phyloP scores from a whole-genome alignment of 2,113 vertebrate species.

The Vicugna pacos region DNA sequence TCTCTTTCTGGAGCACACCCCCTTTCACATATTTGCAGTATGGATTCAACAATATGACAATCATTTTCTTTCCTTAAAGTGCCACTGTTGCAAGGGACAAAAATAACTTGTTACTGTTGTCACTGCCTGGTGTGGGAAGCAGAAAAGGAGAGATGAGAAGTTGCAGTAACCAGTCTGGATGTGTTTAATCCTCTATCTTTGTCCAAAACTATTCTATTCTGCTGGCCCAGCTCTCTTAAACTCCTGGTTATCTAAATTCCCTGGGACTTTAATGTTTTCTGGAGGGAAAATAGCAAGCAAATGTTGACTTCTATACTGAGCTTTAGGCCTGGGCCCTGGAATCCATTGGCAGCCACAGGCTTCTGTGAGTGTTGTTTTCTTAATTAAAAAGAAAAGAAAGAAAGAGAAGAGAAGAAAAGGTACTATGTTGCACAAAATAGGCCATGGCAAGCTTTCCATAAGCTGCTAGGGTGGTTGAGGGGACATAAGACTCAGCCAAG shows the following conservation, averaged over 20 bases:
- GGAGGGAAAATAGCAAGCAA: constrained; percentile 60
- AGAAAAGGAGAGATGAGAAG: constrained; percentile 29
- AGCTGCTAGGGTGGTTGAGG: not conserved
- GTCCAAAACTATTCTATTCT: constrained; percentile 43
- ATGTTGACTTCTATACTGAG: constrained; percentile 28
- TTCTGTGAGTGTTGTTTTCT: constrained; percentile 46
- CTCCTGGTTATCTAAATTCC: constrained; percentile 31
- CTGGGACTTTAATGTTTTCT: constrained; percentile 19
- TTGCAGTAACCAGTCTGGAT: constrained; percentile 38
- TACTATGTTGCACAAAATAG: constrained; percentile 57
- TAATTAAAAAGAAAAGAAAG: not conserved
- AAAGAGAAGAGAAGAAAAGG: not conserved
- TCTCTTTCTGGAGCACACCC: constrained; percentile 79
- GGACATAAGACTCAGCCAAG: constrained; percentile 44
- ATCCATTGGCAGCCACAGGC: not conserved
- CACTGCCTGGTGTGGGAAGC: constrained; percentile 5
- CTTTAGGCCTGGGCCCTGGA: constrained; percentile 23
- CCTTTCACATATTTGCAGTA: constrained; percentile 82
- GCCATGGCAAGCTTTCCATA: not conserved
- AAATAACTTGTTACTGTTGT: constrained; percentile 71
- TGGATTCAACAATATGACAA: constrained; percentile 80
- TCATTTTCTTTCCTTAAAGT: constrained; percentile 79
- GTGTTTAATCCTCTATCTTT: constrained; percentile 8
- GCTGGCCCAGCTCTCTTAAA: not conserved
- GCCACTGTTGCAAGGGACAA: constrained; percentile 71